phyloP scores from a whole-genome alignment of 1,140 invertebrate species.

The Lordiphosa collinella region DNA sequence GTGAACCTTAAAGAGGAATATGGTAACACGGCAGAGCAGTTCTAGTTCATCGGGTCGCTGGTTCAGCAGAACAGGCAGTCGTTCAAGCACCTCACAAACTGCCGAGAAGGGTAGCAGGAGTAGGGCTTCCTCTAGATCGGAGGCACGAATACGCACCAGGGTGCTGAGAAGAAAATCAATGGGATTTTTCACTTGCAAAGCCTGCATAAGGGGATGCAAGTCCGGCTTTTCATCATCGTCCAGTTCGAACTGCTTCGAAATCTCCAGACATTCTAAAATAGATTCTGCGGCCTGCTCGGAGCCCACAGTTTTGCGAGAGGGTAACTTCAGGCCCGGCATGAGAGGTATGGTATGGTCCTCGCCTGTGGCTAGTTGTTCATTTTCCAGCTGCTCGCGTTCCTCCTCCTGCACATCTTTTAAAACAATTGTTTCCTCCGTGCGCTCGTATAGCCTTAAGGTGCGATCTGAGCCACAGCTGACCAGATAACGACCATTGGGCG shows the following conservation, averaged over 20 bases:
- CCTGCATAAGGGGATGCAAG: slow-evolving; percentile 88
- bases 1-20: slow-evolving; percentile 92
- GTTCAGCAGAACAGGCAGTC: slow-evolving; percentile 85
- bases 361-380: slow-evolving; percentile 86
- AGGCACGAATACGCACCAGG: slow-evolving; percentile 87
- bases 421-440: slow-evolving; percentile 93
- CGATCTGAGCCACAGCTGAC: slow-evolving; percentile 93
- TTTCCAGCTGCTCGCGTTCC: slow-evolving; percentile 86
- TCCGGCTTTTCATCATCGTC: slow-evolving; percentile 80
- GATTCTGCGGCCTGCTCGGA: slow-evolving; percentile 94
- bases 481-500: slow-evolving; percentile 89
- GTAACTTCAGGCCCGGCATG: slow-evolving; percentile 87
- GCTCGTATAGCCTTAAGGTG: slow-evolving; percentile 92
- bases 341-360: slow-evolving; percentile 85
- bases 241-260: slow-evolving; percentile 86
- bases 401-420: slow-evolving; percentile 95
- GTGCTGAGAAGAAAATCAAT: slow-evolving; percentile 91
- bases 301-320: slow-evolving; percentile 93
- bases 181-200: slow-evolving; percentile 86
- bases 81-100: slow-evolving; percentile 88
- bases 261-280: slow-evolving; percentile 92
- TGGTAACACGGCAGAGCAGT: slow-evolving; percentile 86
- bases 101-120: slow-evolving; percentile 91
- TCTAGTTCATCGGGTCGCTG: slow-evolving; percentile 86
- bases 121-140: slow-evolving; percentile 94